phyloP scores from a whole-genome alignment of 1,140 invertebrate species.

The Philotrypesis tridentata region DNA sequence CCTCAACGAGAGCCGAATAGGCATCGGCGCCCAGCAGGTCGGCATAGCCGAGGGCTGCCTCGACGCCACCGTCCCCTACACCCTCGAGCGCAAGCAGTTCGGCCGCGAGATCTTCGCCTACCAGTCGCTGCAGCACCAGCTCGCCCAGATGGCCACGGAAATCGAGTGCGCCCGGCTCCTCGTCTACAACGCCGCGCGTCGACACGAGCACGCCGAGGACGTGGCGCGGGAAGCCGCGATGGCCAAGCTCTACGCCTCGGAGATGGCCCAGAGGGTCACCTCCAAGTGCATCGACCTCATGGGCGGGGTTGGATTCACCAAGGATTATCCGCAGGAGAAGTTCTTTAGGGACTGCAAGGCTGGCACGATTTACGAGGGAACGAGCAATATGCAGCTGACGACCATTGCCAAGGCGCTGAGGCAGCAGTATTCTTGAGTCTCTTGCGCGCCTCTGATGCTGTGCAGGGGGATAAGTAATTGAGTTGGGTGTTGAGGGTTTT shows the following conservation, averaged over 20 bases:
- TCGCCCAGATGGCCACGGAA: slow-evolving; percentile 86
- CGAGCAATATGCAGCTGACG: slow-evolving; percentile 96
- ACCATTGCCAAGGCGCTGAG: slow-evolving; percentile 94
- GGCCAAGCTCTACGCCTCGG: slow-evolving; percentile 73
- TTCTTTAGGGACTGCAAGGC: slow-evolving; percentile 97
- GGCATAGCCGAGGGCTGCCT: slow-evolving; percentile 94
- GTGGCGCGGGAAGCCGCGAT: slow-evolving; percentile 76
- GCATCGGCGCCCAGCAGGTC: slow-evolving; percentile 96
- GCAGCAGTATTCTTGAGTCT: slow-evolving; percentile 77
- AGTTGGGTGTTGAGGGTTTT: too few relatives aligned
- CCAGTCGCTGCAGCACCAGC: slow-evolving; percentile 74
- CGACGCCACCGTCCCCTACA: slow-evolving; percentile 93
- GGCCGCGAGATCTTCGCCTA: slow-evolving; percentile 91
- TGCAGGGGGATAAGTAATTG: too few relatives aligned
- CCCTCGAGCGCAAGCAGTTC: slow-evolving; percentile 95
- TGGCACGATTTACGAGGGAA: slow-evolving; percentile 97
- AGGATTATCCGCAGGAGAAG: slow-evolving; percentile 97
- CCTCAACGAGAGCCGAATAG: slow-evolving; percentile 95
- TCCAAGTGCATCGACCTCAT: slow-evolving; percentile 97
- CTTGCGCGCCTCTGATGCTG: too few relatives aligned
- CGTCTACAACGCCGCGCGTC: slow-evolving; percentile 94
- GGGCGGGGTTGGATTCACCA: slow-evolving; percentile 97
- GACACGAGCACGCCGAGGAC: slow-evolving; percentile 86
- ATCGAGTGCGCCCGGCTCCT: slow-evolving; percentile 91
- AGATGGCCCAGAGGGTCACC: slow-evolving; percentile 90